Base-by-base conservation (phyloP, 1,140 invertebrate genomes). In the Pararge aegeria region DNA sequence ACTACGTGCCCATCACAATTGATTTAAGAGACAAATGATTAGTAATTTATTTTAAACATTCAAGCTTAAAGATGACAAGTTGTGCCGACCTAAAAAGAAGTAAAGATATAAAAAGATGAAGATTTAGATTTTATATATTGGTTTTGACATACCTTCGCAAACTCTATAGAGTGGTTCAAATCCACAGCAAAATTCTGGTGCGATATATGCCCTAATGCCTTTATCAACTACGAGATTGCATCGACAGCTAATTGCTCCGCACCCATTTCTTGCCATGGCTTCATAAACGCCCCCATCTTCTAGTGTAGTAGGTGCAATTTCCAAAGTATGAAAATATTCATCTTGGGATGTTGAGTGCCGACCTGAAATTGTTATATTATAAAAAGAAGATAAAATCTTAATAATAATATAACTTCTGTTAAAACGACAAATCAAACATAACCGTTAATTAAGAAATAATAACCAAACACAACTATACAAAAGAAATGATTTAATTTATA, bases 261-360 rank as follows among this genome's bases (percentile, higher is more conserved):
- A 92, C n/a, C 91, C 87, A 80, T 98, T 98, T 46, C 92, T 92
- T 1, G 97, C 97, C 54, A 92, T 92, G 10, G 93, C 95, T 30
- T 93, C 94, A 81, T 98, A 98, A 37, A 91, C 91, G 15, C 97
- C 97, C 7, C 95, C 94, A 81, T 98, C 97, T 27, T 95, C 94
- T 0, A 96, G 78, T 1, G 84, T 90, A 3, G 96, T 94, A 44
- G 93, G 93, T 6, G 91, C 92, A 29, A 98, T 95, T 88, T 98
- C 98, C 44, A 98, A 80, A 0, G 96, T 96, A 75, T 95, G 92
- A 81, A 97, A 97, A 62, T 94, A 91, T 10, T 95, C 95, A 52
- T 94, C 92, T 62, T 91, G 88, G 64, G 91, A 93, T 30, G 94
- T 92, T 4, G 92, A 91, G 57, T 91, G 90, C 0, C 91, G 91